A percentile compares a stretch with the other conserved stretches of the same genome.
Evolutionary conservation across 2,797 vertebrate species (phyloP).

Genomic region (Rhinophrynus dorsalis): DNA sequence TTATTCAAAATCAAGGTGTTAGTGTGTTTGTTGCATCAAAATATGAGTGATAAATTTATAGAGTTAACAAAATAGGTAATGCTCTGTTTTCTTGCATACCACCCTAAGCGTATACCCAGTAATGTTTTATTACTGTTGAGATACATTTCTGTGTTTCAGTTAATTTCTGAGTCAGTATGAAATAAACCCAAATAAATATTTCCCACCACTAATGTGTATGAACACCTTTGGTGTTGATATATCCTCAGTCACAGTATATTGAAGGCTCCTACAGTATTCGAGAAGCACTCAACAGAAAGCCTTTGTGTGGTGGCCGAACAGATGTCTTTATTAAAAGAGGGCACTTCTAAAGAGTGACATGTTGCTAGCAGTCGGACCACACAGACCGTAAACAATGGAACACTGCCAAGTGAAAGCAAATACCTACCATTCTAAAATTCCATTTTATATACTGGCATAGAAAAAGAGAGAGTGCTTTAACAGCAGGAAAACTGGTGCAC

Average conservation of each 20-base stretch:
- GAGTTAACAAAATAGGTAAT: too few relatives aligned
- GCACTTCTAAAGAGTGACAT: slow-evolving; percentile 30
- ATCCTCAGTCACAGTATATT: not conserved
- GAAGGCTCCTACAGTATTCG: not conserved
- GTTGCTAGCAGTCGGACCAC: slow-evolving; percentile 40
- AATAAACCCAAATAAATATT: slow-evolving; percentile 12
- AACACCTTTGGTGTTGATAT: slow-evolving; percentile 1
- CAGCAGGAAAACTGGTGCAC: not conserved
- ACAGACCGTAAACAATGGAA: slow-evolving; percentile 40
- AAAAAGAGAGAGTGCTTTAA: slow-evolving; percentile 18
- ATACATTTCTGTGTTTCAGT: not conserved
- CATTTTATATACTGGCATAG: not conserved
- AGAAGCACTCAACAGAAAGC: slow-evolving; percentile 24
- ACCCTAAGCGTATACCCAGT: not conserved
- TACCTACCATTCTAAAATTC: slow-evolving; percentile 14
- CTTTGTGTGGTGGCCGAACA: slow-evolving; percentile 28
- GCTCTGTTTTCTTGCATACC: too few relatives aligned
- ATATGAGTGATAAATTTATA: too few relatives aligned
- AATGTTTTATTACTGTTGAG: not conserved
- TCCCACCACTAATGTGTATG: slow-evolving; percentile 1
- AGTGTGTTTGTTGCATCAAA: too few relatives aligned
- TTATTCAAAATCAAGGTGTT: too few relatives aligned
- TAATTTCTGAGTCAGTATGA: not conserved
- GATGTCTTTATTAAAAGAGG: slow-evolving; percentile 43
- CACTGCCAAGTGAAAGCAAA: slow-evolving; percentile 14